Evolutionary conservation across 2,888 invertebrate species (phyloP), one percentile per base, ranked within the genome.

Genomic region (Tetragonisca angustula): DNA sequence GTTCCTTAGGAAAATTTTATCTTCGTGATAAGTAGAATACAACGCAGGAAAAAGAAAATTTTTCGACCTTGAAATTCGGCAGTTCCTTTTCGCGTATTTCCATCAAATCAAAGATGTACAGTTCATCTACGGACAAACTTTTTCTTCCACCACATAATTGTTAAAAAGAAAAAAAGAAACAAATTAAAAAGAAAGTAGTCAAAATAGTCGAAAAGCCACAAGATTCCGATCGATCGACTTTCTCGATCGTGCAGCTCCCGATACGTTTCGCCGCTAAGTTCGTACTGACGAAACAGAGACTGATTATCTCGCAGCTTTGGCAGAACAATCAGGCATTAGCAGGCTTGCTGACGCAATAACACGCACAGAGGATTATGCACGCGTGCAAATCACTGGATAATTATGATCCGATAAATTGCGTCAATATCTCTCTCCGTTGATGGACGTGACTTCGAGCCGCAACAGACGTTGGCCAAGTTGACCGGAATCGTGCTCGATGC

Each of bases 321-420:
- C 52, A 70, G 59, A 27, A 77, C 77, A 83, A 84, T 83, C 64
- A 61, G 56, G 67, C 36, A 83, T 83, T 74, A 78, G 24, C 36
- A 24, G 21, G 54, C 61, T 74, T 54, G 70, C 15, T 77, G 70
- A 43, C n/a, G 69, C 32, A 71, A 61, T 62, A 74, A 81, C 56
- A 49, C 59, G 49, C 13, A 24, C 68, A 69, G 59, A 49, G 50
- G 50, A 52, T 64, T 61, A 54, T 11, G 70, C 64, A 73, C 70
- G 65, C 76, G 52, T 64, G 32, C 50, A 32, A 59, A 83, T 83
- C 83, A 67, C 21, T 49, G 61, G 77, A 71, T 78, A 84, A 83
- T 67, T 74, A 75, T 61, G 65, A 84, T 71, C 59, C 36, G 73
- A 83, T 77, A 77, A 84, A 70, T 83, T 67, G 54, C 73, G 70